phyloP scores from a whole-genome alignment of 2,888 invertebrate genomes.

The Tetragonula carbonaria region DNA sequence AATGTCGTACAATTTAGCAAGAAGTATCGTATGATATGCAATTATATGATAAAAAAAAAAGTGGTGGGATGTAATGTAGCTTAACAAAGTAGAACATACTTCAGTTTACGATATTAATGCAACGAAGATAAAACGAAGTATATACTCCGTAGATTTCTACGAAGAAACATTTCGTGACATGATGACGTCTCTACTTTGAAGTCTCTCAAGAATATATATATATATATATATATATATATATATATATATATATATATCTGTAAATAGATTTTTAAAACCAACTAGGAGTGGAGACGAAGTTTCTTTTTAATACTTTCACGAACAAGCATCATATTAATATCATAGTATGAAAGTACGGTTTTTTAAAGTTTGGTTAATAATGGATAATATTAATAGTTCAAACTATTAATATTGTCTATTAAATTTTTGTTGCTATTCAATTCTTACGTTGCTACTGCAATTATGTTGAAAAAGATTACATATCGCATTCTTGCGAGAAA shows the following conservation, averaged over 20 bases:
- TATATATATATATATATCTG: neutral
- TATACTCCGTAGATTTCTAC: neutral
- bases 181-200: neutral
- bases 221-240: too few species aligned
- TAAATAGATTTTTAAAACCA: neutral
- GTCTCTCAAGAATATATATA: neutral
- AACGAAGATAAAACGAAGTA: neutral
- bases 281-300: neutral
- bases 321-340: neutral
- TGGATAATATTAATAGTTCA: too few species aligned
- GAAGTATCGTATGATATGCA: neutral
- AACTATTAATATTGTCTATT: too few species aligned
- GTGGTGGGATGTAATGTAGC: neutral
- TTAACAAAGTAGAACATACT: conserved; percentile 1
- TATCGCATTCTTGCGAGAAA: too few species aligned
- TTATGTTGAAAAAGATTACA: too few species aligned
- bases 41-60: neutral
- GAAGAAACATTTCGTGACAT: neutral
- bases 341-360: neutral
- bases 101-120: neutral
- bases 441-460: too few species aligned
- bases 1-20: neutral
- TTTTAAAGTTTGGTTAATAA: too few species aligned
- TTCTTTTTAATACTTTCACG: neutral
- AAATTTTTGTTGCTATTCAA: too few species aligned